Conservation (phyloP, 1,140 invertebrate genomes). For the Panagrolaimus sp. region DNA sequence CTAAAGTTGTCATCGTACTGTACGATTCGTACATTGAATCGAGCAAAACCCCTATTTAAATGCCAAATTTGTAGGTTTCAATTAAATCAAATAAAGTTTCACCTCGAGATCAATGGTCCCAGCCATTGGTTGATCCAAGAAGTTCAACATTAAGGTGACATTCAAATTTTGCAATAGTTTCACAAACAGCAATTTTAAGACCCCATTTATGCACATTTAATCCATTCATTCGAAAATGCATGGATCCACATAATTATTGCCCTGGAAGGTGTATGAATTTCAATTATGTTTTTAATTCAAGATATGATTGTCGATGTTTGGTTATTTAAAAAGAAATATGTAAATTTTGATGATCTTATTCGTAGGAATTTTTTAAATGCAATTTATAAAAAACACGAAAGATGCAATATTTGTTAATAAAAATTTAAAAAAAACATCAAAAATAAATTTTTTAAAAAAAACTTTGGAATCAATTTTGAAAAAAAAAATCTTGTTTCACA, state of each 20-base stretch:
- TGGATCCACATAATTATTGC: not conserved
- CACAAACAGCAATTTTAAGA: not conserved
- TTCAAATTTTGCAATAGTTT: not conserved
- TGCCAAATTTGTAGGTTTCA: not conserved
- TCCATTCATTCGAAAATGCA: not conserved
- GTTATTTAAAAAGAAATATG: not conserved
- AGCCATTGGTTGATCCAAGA: not conserved
- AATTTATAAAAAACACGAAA: too few relatives aligned
- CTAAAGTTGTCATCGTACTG: conserved; percentile 7
- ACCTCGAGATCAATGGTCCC: not conserved
- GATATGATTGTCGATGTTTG: conserved; percentile 13
- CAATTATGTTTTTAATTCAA: conserved; percentile 10
- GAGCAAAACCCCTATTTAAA: not conserved
- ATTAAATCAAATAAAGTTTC: not conserved
- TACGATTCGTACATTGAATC: not conserved
- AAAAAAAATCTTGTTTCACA: too few relatives aligned
- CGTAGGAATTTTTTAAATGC: not conserved
- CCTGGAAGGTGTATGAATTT: conserved; percentile 10
- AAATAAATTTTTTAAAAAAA: too few relatives aligned
- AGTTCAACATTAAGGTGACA: too few relatives aligned
- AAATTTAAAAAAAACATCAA: too few relatives aligned
- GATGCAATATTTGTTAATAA: too few relatives aligned
- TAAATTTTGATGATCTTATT: not conserved
- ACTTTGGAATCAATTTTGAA: too few relatives aligned
- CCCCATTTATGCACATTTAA: conserved; percentile 2